Evolutionary conservation across 2,113 vertebrate species (phyloP).

Genomic region (Chaetura pelagica): DNA sequence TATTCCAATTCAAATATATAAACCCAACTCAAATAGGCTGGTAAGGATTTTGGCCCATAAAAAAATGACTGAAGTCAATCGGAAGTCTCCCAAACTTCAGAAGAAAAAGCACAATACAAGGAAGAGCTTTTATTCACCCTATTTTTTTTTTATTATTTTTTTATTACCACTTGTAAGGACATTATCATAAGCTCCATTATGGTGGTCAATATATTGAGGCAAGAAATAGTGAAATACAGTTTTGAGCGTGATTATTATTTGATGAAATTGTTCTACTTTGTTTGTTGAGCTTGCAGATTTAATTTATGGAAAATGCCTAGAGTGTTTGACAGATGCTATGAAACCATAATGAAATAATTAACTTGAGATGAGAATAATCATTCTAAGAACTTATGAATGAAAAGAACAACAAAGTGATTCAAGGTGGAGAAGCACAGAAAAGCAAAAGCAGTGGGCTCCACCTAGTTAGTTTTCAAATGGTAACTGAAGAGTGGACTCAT

Average conservation of each 20-base stretch:
- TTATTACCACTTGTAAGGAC: neutral
- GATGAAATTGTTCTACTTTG: constrained; percentile 30
- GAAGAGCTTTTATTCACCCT: neutral
- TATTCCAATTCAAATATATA: neutral
- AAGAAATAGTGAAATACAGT: neutral
- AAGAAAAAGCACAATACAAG: neutral
- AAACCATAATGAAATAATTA: constrained; percentile 65
- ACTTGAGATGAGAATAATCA: constrained; percentile 52
- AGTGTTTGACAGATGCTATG: constrained; percentile 63
- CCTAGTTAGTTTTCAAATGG: neutral
- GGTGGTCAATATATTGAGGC: neutral
- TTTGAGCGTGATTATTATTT: neutral
- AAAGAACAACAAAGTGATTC: constrained; percentile 45
- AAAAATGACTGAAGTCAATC: neutral
- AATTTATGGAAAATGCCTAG: constrained; percentile 67
- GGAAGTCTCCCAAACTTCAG: neutral
- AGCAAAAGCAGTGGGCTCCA: neutral
- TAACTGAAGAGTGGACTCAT: neutral
- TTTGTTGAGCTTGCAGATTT: constrained; percentile 34
- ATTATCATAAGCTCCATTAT: neutral
- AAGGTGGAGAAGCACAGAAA: neutral
- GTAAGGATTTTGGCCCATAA: neutral
- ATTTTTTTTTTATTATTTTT: neutral
- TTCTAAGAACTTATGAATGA: constrained; percentile 38
- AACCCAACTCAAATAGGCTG: neutral